Conservation (phyloP, 2,797 vertebrate genomes). For the Siniperca undulata region DNA sequence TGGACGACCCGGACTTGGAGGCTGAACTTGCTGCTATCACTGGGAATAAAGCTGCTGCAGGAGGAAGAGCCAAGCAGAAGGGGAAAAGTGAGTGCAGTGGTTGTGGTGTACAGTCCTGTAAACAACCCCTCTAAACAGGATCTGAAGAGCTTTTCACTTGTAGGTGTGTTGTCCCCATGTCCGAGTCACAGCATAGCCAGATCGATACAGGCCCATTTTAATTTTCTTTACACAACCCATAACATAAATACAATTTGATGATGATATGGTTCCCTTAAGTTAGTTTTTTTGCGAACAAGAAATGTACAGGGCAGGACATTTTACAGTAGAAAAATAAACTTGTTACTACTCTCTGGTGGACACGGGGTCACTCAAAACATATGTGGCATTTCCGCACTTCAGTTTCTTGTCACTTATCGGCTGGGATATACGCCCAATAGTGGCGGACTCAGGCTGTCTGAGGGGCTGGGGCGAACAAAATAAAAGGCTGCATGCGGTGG, state of each 20-base stretch:
- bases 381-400: neutral
- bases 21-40: conserved; percentile 95
- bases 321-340: neutral
- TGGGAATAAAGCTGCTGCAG: conserved; percentile 80
- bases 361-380: too few species aligned
- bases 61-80: conserved; percentile 80
- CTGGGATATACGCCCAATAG: neutral
- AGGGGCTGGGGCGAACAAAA: too few species aligned
- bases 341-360: neutral
- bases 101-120: neutral
- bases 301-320: neutral
- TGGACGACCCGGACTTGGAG: conserved; percentile 91
- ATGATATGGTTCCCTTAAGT: neutral
- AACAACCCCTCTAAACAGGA: neutral
- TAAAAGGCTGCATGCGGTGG: too few species aligned
- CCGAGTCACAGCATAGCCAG: too few species aligned
- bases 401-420: neutral
- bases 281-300: neutral
- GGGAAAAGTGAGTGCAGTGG: conserved; percentile 86
- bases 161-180: neutral
- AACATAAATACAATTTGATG: too few species aligned
- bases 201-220: neutral
- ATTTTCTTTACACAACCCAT: neutral
- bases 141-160: neutral
- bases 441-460: too few species aligned